Base-by-base conservation (phyloP, 2,888 invertebrate species). In the Plemyria rubiginata region DNA sequence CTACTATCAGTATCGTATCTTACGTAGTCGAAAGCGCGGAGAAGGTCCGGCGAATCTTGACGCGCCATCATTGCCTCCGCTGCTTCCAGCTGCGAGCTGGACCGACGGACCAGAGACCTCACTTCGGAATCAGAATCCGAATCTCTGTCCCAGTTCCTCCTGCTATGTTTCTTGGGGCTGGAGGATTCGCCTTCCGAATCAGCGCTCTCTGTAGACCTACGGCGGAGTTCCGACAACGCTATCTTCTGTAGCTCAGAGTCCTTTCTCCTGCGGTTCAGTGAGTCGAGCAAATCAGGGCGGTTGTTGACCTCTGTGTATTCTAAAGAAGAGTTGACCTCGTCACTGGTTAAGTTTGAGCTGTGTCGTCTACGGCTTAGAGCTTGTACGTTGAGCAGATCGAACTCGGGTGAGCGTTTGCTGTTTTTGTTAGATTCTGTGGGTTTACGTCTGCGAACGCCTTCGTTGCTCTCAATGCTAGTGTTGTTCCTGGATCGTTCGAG, bases 71-170 rank as follows among this genome's bases (percentile, higher is more conserved):
- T 81, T 67, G 92, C 93, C 84, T 96, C 95, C 0, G 95, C 94
- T 59, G 94, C 93, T 57, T 93, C 90, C 69, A 96, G 85, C 80
- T 95, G 95, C 63, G 93, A 87, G 70, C 93, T 91, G 28, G 96
- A 95, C 62, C 95, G 94, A 51, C 95, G 93, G 54, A 96, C 86
- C 40, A 96, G 86, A 73, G 95, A 93, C 53, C 94, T 93, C 41
- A 95, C 88, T 70, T 96, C 96, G 40, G 93, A 83, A 76, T 96
- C 96, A 59, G 95, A 95, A 76, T 96, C 96, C 53, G 95, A 94
- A 73, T 93, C 93, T 59, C 80, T 79, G 45, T 81, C 84, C 81
- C 86, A 86, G 62, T 81, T 82, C 61, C 86, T 74, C 0, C 88
- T 73, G 46, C 86, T 81, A 60, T 86, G 86, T 74, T 88, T 87